Evolutionary conservation across 1,140 invertebrate species (phyloP).

Genomic region (Maniola jurtina): DNA sequence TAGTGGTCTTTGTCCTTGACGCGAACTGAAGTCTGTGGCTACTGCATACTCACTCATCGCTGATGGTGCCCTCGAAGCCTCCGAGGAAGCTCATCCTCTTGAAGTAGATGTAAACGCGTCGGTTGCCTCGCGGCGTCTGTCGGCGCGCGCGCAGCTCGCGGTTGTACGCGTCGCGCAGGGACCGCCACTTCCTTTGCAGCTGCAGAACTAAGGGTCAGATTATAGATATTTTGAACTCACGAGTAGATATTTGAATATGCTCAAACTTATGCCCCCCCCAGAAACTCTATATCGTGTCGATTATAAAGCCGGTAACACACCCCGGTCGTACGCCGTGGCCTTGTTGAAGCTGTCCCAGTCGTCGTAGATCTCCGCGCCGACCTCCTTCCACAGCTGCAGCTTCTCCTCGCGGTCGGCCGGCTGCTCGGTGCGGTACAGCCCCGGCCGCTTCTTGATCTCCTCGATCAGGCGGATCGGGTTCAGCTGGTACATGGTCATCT

Average conservation of each 20-base stretch:
- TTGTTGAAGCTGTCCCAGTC: slow-evolving; percentile 60
- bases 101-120: slow-evolving; percentile 65
- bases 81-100: slow-evolving; percentile 66
- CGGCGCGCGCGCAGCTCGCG: slow-evolving; percentile 54
- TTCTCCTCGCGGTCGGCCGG: slow-evolving; percentile 56
- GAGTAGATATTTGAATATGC: no score
- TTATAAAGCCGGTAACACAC: slow-evolving; percentile 36
- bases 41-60: slow-evolving; percentile 48
- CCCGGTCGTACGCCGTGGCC: slow-evolving; percentile 63
- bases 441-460: slow-evolving; percentile 60
- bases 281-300: no score
- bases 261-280: no score
- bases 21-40: not conserved
- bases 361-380: slow-evolving; percentile 57
- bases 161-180: slow-evolving; percentile 66
- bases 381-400: slow-evolving; percentile 61
- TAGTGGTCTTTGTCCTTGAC: no score
- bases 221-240: no score
- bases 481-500: slow-evolving; percentile 39
- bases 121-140: slow-evolving; percentile 42
- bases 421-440: slow-evolving; percentile 49
- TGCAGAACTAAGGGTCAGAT: slow-evolving; percentile 49
- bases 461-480: slow-evolving; percentile 57
- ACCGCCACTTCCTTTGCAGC: slow-evolving; percentile 67
- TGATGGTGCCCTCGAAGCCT: slow-evolving; percentile 52